phyloP scores from a whole-genome alignment of 2,888 invertebrate species.

The Eurois occulta region DNA sequence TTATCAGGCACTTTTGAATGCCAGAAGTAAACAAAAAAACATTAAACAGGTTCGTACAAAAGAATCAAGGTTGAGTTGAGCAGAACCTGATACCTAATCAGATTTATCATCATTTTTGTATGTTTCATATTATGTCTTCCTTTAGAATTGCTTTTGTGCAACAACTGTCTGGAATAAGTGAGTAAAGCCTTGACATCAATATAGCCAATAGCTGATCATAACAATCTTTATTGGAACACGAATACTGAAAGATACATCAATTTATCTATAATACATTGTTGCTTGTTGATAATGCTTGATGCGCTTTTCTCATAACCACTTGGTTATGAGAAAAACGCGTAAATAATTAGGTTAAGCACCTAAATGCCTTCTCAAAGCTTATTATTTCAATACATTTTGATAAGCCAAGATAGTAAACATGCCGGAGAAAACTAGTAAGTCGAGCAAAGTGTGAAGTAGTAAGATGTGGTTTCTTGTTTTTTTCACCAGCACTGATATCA shows the following conservation, averaged over 20 bases:
- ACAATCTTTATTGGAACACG: background rate
- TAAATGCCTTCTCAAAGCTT: slow-evolving; percentile 2
- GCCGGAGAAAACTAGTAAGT: background rate
- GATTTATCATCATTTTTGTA: background rate
- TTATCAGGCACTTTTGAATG: too few relatives aligned
- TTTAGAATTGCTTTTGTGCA: background rate
- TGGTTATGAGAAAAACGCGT: background rate
- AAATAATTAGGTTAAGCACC: background rate
- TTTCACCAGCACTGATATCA: background rate
- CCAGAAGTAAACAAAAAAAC: too few relatives aligned
- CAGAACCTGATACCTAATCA: background rate
- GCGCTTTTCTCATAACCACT: too few relatives aligned
- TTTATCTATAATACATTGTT: too few relatives aligned
- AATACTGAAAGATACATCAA: background rate
- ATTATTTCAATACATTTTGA: slow-evolving; percentile 20
- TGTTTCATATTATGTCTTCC: background rate
- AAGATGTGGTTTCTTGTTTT: background rate
- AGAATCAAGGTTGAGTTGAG: background rate
- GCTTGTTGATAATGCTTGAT: too few relatives aligned
- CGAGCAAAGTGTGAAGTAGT: background rate
- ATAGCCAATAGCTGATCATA: background rate
- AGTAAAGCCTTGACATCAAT: slow-evolving; percentile 26
- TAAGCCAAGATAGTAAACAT: background rate
- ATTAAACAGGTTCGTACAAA: background rate
- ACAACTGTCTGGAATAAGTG: background rate